Conservation (phyloP, 2,888 invertebrate species). For the Idaea straminata region DNA sequence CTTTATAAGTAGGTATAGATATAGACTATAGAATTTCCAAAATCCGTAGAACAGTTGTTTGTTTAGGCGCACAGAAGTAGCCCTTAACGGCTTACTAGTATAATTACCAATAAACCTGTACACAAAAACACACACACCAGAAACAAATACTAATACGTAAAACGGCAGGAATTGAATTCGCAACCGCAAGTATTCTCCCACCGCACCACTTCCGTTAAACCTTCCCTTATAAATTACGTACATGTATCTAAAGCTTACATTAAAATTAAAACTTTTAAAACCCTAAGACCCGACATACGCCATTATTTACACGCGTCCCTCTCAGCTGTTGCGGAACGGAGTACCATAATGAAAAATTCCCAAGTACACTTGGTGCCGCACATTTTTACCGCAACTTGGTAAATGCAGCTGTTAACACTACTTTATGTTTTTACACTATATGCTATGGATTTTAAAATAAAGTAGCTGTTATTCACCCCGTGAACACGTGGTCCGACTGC, state of each 20-base stretch:
- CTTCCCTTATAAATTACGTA: neutral
- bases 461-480: neutral
- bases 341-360: constrained; percentile 24
- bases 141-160: neutral
- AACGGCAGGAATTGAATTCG: no score
- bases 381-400: constrained; percentile 8
- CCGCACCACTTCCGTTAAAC: neutral
- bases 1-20: no score
- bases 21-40: no score
- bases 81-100: no score
- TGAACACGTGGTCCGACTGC: no score
- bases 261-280: neutral
- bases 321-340: neutral
- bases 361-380: constrained; percentile 9
- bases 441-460: neutral
- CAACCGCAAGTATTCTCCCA: neutral
- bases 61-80: no score
- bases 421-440: neutral
- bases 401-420: constrained; percentile 1
- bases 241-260: neutral
- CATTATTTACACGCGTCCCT: neutral
- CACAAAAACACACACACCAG: neutral
- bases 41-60: no score
- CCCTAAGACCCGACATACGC: neutral
- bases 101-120: no score